Base-by-base conservation (phyloP, 2,888 invertebrate genomes). In the Melinaea marsaeus region DNA sequence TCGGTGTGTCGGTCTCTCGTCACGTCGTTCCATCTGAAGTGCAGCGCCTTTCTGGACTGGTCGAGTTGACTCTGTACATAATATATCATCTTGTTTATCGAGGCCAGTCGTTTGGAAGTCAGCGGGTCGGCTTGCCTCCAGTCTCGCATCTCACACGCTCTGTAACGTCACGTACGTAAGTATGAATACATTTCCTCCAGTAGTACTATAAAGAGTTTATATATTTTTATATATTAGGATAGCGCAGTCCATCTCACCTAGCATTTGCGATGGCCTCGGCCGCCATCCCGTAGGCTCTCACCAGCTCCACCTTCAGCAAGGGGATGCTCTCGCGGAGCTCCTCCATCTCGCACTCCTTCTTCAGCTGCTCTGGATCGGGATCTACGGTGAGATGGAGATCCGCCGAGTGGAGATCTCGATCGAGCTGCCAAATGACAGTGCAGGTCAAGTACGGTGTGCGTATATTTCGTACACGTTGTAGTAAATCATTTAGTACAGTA, bases 41-140 rank as follows among this genome's bases (percentile, higher is more conserved):
- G 96, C 2, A 97, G 88, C 2, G 93, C 92, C 65, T 93, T 92
- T 68, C 94, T 93, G 0, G 95, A 94, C 76, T 95, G 94, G 2
- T 92, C 91, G 5, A 97, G 76, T 73, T 96, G 96, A 0, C 93
- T 94, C 69, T 96, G 94, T 37, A 96, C 92, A 72, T 95, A 95
- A 73, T 94, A 94, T 1, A 94, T 87, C 42, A 94, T 88, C 61
- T 94, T 93, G 74, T 94, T 93, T 4, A 97, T 92, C 9, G 94
- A 94, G 0, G 93, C 90, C 60, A 96, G 88, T 60, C 94, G 93
- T 66, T 94, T 93, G 5, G 92, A 91, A 3, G 94, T 94, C 4
- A 93, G 86, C 0, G 95, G 95, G 78, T 95, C 95, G 34, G 94
- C 81, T 75, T 88, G 88, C 0, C 82, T 83, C 85, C 88, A 91